phyloP scores from a whole-genome alignment of 2,888 invertebrate genomes.

The Antheraea yamamai region DNA sequence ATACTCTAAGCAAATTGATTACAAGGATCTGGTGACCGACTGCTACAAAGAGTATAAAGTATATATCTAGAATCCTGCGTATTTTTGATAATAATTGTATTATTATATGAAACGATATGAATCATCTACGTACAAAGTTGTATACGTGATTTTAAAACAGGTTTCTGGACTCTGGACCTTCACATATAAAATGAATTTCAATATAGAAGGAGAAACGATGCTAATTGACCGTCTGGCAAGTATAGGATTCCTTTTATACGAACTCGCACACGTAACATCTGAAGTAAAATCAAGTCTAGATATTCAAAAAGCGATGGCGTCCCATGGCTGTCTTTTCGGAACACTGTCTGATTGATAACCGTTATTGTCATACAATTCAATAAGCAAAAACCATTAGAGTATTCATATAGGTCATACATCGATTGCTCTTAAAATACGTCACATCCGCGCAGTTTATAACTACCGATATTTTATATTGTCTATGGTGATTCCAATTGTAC shows the following conservation, averaged over 20 bases:
- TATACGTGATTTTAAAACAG: conserved; percentile 9
- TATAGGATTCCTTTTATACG: neutral
- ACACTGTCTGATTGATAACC: neutral
- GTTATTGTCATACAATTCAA: neutral
- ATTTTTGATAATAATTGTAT: conserved; percentile 45
- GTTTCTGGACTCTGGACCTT: neutral
- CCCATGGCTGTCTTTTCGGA: neutral
- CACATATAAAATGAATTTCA: neutral
- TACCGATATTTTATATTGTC: neutral
- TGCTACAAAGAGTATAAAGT: conserved; percentile 40
- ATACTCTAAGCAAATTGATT: conserved; percentile 79
- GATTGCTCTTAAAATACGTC: neutral
- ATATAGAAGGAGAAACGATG: conserved; percentile 14
- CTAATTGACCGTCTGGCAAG: neutral
- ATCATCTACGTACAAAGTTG: neutral
- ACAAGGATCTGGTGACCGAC: conserved; percentile 57
- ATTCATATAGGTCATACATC: neutral
- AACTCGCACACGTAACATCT: neutral
- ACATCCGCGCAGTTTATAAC: neutral
- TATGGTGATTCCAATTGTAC: neutral
- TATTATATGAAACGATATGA: neutral
- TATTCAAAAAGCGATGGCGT: neutral
- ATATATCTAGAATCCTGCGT: conserved; percentile 45
- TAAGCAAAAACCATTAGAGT: neutral
- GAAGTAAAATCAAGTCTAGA: neutral